Evolutionary conservation across 2,113 vertebrate species (phyloP), one percentile per base, ranked within the genome.

Genomic region (Ploceus nigricollis): DNA sequence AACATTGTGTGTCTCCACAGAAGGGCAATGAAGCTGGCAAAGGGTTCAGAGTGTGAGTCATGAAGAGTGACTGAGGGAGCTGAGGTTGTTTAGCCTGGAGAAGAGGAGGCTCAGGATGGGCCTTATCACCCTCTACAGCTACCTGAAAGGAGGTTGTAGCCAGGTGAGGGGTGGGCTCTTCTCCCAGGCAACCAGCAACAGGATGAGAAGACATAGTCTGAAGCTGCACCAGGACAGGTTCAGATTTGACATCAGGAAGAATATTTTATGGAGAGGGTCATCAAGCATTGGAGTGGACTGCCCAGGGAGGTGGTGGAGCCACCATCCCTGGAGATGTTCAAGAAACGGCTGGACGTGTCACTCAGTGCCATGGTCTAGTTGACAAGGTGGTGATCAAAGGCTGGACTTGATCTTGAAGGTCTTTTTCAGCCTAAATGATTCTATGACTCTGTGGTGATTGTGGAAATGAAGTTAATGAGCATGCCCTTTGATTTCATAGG

Each of bases 301-400:
- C 6, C 14, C 47, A 61, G 54, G 21, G 47, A 53, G 13, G 3
- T n/a, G 20, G 21, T 54, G n/a, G 25, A 76, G 25, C 48, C 40
- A 42, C 35, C 15, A 15, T 40, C 12, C 2, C 35, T 40, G 28
- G 21, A 42, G 25, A 12, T 27, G n/a, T 48, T 69, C 30, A 33
- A 6, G 40, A 54, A 33, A 42, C 0, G 1, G 9, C 47, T 54
- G 54, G 35, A 82, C 0, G 0, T 76, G 47, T 19, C 56, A 69
- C 30, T 53, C 19, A 33, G 40, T 47, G 30, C 53, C 18, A 2
- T 40, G 10, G 21, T 61, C 35, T 61, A 13, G 15, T 19, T 54
- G 25, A 35, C 40, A 56, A 13, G 10, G 40, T 35, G 40, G 4
- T 54, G 21, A 16, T 48, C 21, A 47, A 42, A 82, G 24, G 25